phyloP scores from a whole-genome alignment of 2,888 invertebrate species.

The Ectropis crepuscularia region DNA sequence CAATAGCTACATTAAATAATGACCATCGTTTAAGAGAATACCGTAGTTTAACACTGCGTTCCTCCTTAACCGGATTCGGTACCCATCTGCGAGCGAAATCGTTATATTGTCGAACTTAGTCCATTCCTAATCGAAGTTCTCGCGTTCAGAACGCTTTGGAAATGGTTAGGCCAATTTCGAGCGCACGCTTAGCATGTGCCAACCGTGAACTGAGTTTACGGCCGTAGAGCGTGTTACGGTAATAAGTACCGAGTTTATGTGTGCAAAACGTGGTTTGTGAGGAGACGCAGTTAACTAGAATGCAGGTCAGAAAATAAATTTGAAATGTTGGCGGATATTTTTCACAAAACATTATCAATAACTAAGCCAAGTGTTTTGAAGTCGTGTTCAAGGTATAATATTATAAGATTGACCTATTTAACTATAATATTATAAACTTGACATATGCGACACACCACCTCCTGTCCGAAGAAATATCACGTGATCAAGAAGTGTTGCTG shows the following conservation, averaged over 20 bases:
- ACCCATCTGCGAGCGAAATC: constrained; percentile 8
- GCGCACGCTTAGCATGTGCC: constrained; percentile 19
- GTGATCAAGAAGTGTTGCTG: too few relatives aligned
- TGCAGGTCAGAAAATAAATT: background rate
- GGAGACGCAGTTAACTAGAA: background rate
- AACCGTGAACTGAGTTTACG: constrained; percentile 12
- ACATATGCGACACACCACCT: too few relatives aligned
- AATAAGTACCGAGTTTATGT: constrained; percentile 20
- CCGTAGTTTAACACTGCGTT: background rate
- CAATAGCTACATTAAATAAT: too few relatives aligned
- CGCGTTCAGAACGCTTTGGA: constrained; percentile 18
- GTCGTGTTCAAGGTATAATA: too few relatives aligned
- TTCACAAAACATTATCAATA: too few relatives aligned
- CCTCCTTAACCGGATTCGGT: constrained; percentile 3
- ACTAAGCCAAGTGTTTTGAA: too few relatives aligned
- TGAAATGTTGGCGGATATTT: too few relatives aligned
- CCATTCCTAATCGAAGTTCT: constrained; percentile 28
- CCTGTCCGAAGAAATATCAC: too few relatives aligned
- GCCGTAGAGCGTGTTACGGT: constrained; percentile 12
- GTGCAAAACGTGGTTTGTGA: background rate
- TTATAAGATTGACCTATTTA: too few relatives aligned
- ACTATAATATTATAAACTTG: too few relatives aligned
- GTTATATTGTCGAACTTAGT: constrained; percentile 19
- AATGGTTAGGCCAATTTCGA: constrained; percentile 18
- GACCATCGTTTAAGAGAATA: too few relatives aligned